These are phyloP conservation scores for Stomatorhinus walkeri DNA, from an alignment of 2,797 vertebrate genomes.

Conservation along the genomic window DNA sequence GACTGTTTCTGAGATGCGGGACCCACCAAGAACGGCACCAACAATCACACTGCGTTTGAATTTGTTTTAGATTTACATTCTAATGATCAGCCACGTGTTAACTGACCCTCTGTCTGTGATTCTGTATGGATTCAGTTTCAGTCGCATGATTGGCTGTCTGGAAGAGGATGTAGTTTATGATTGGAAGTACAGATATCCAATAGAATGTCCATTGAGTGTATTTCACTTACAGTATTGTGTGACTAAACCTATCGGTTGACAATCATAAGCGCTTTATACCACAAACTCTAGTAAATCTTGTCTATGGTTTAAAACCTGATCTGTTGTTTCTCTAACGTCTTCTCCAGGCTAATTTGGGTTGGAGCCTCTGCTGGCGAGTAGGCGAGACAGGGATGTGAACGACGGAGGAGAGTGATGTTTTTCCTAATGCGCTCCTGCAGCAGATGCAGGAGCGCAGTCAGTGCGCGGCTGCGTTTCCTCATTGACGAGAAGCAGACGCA, in stretches of 20 bases:
- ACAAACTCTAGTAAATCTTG: background rate
- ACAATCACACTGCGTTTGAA: background rate
- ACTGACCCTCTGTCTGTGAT: background rate
- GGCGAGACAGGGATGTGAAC: background rate
- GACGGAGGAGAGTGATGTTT: background rate
- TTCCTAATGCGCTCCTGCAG: background rate
- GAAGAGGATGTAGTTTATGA: background rate
- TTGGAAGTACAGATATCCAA: background rate
- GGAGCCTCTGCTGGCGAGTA: background rate
- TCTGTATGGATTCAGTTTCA: background rate
- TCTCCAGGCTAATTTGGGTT: background rate
- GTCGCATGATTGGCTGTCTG: background rate
- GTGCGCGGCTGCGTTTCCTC: background rate
- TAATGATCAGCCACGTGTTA: background rate
- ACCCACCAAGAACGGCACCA: background rate
- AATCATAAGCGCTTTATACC: background rate
- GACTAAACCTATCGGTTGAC: background rate
- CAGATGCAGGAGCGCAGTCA: background rate
- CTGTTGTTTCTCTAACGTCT: background rate
- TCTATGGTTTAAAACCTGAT: constrained; percentile 5
- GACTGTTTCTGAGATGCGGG: background rate
- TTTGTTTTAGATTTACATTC: background rate
- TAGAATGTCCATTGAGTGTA: background rate
- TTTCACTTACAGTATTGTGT: background rate
- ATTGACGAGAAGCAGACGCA: background rate